Evolutionary conservation across 1,140 invertebrate genomes (phyloP).

Genomic region (Atta texana): DNA sequence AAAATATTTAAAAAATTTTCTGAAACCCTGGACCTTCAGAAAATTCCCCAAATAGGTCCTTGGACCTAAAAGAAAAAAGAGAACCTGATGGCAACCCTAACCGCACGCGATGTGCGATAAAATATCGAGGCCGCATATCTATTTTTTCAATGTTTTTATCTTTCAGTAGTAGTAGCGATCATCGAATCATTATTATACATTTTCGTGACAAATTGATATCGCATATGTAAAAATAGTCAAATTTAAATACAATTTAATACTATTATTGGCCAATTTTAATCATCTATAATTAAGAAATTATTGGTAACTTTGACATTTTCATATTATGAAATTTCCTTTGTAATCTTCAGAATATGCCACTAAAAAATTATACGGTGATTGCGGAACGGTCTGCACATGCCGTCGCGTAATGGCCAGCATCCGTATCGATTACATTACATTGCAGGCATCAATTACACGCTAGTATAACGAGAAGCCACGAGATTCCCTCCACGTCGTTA

Average conservation of each 20-base stretch:
- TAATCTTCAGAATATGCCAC: neutral
- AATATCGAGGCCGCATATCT: neutral
- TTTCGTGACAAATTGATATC: neutral
- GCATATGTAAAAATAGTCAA: neutral
- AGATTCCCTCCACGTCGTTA: conserved; percentile 53
- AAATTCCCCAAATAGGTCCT: no score
- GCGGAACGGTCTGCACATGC: neutral
- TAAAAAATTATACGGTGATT: conserved; percentile 18
- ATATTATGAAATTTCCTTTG: neutral
- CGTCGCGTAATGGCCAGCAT: conserved; percentile 32
- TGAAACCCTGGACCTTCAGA: no score
- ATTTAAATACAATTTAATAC: neutral
- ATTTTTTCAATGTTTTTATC: neutral
- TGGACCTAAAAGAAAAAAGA: no score
- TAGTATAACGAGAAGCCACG: conserved; percentile 51
- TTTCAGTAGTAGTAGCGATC: neutral
- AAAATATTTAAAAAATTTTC: no score
- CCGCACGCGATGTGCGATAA: neutral
- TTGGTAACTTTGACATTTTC: neutral
- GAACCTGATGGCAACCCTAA: no score
- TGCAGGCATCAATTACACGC: conserved; percentile 54
- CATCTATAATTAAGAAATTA: neutral
- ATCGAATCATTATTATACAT: neutral
- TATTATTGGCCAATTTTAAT: neutral
- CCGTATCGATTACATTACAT: conserved; percentile 54